phyloP scores from a whole-genome alignment of 1,140 invertebrate species.

The Caenorhabditis latens region DNA sequence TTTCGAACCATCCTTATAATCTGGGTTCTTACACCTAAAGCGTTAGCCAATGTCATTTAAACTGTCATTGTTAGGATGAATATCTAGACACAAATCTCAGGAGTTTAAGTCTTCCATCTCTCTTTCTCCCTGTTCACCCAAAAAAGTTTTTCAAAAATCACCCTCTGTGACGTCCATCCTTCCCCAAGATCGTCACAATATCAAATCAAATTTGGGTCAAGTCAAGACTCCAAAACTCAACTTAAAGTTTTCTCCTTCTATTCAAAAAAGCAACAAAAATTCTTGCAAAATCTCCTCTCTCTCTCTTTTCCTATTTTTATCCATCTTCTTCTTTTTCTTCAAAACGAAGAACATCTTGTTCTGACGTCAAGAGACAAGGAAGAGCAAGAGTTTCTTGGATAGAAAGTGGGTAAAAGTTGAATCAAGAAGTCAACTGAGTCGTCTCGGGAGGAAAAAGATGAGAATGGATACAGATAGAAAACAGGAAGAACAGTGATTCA shows the following conservation, averaged over 20 bases:
- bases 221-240: conserved; percentile 2
- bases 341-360: neutral
- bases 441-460: neutral
- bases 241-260: neutral
- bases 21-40: no score
- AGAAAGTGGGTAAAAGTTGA: conserved; percentile 10
- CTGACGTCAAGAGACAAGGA: conserved; percentile 28
- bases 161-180: no score
- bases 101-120: no score
- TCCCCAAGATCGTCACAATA: no score
- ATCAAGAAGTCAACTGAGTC: neutral
- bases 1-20: no score
- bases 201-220: conserved; percentile 4
- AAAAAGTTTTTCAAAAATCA: no score
- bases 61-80: no score
- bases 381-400: neutral
- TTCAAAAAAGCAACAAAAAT: neutral
- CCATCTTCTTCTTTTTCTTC: neutral
- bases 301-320: neutral
- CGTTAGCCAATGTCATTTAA: no score
- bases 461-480: neutral
- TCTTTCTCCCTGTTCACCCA: no score
- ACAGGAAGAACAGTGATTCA: conserved; percentile 37
- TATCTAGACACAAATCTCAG: no score
- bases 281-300: neutral